Conservation (phyloP, 2,113 vertebrate species). For the Himantopus leucocephalus region DNA sequence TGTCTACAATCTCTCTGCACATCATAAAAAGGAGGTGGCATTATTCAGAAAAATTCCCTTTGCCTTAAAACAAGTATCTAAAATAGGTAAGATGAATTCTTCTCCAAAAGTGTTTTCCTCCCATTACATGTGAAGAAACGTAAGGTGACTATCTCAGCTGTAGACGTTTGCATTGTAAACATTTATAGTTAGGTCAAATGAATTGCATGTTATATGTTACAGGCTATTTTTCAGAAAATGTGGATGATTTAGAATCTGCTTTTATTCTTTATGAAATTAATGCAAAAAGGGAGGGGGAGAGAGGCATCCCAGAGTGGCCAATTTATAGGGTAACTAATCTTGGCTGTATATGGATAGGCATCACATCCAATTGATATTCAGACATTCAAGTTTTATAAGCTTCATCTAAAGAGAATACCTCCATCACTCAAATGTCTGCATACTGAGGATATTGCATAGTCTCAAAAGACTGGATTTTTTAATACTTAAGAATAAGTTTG, state of each 20-base stretch:
- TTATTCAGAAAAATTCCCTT: neutral
- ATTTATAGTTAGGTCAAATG: neutral
- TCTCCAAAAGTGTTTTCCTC: neutral
- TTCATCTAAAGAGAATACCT: constrained; percentile 13
- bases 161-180: neutral
- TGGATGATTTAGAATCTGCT: neutral
- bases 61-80: neutral
- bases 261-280: neutral
- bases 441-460: neutral
- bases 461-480: neutral
- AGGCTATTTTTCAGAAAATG: neutral
- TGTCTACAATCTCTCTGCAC: neutral
- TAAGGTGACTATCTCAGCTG: neutral
- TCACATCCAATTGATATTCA: constrained; percentile 1
- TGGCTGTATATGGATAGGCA: neutral
- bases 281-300: neutral
- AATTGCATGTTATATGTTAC: neutral
- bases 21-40: neutral
- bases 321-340: neutral
- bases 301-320: neutral
- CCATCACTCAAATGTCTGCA: neutral
- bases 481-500: neutral
- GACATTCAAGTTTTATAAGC: constrained; percentile 7
- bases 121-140: neutral
- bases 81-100: neutral